These are phyloP conservation scores for Euglossa dilemma DNA, from an alignment of 1,140 invertebrate species.

Conservation along the genomic window DNA sequence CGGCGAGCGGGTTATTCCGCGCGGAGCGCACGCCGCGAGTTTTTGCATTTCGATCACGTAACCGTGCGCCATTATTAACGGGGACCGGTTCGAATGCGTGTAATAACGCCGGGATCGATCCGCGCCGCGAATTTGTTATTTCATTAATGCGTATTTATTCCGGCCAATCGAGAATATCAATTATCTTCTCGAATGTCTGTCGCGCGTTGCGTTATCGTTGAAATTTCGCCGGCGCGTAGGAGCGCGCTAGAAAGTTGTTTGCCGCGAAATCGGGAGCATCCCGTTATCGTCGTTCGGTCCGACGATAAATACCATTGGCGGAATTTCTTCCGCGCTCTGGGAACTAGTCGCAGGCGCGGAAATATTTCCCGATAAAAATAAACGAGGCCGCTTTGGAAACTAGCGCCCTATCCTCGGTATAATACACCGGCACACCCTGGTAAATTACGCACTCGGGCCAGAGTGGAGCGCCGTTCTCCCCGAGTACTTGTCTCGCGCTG, in stretches of 20 bases:
- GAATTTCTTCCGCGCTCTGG: too few relatives aligned
- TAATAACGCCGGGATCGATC: conserved; percentile 30
- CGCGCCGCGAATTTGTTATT: conserved; percentile 36
- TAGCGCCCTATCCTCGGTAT: neutral
- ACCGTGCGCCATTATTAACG: conserved; percentile 37
- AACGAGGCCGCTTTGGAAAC: too few relatives aligned
- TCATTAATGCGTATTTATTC: conserved; percentile 48
- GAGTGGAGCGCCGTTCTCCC: neutral
- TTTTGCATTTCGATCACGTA: conserved; percentile 37
- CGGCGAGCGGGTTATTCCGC: neutral
- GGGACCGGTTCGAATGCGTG: neutral
- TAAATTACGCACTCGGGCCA: conserved; percentile 42
- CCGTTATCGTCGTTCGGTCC: neutral
- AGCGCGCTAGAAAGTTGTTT: neutral
- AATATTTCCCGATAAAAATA: conserved; percentile 1
- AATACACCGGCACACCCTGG: conserved; percentile 3
- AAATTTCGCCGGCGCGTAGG: neutral
- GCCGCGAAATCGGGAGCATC: neutral
- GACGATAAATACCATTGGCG: neutral
- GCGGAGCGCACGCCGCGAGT: neutral
- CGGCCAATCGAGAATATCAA: conserved; percentile 11
- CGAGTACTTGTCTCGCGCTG: neutral
- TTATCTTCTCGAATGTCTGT: conserved; percentile 7
- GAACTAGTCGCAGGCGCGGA: neutral
- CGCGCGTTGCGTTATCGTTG: neutral